Conservation (phyloP, 2,113 vertebrate genomes). For the Oryzias curvinotus region DNA sequence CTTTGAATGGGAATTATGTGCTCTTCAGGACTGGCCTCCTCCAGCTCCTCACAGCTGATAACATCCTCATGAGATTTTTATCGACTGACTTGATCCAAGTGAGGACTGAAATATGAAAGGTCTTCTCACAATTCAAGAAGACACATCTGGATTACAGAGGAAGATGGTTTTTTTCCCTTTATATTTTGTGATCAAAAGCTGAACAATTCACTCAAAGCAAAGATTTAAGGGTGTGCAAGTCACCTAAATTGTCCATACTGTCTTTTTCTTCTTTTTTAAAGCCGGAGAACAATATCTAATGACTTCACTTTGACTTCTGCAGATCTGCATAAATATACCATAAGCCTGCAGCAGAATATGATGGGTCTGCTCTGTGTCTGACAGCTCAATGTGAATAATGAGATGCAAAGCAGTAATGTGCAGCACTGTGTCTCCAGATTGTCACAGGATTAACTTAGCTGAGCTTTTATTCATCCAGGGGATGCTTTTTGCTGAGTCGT, state of each 20-base stretch:
- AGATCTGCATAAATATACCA: slow-evolving; percentile 24
- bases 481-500: slow-evolving; percentile 55
- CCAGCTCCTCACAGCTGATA: too few relatives aligned
- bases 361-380: slow-evolving; percentile 24
- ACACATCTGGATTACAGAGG: background rate
- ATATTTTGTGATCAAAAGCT: too few relatives aligned
- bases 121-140: background rate
- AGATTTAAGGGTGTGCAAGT: slow-evolving; percentile 14
- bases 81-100: too few relatives aligned
- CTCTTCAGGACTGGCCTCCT: too few relatives aligned
- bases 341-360: slow-evolving; percentile 10
- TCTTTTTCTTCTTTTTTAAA: background rate
- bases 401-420: slow-evolving; percentile 46
- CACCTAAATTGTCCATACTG: background rate
- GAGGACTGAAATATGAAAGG: too few relatives aligned
- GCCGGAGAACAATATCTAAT: background rate
- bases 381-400: slow-evolving; percentile 39
- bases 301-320: slow-evolving; percentile 24
- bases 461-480: slow-evolving; percentile 45
- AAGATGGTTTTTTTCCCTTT: too few relatives aligned
- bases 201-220: background rate
- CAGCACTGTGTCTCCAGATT: slow-evolving; percentile 42
- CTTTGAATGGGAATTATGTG: too few relatives aligned
- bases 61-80: too few relatives aligned
- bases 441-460: slow-evolving; percentile 49